A percentile compares a stretch with the other conserved stretches of the same genome.
Conservation (phyloP, 2,888 invertebrate species). For the Brachyptera risi region DNA sequence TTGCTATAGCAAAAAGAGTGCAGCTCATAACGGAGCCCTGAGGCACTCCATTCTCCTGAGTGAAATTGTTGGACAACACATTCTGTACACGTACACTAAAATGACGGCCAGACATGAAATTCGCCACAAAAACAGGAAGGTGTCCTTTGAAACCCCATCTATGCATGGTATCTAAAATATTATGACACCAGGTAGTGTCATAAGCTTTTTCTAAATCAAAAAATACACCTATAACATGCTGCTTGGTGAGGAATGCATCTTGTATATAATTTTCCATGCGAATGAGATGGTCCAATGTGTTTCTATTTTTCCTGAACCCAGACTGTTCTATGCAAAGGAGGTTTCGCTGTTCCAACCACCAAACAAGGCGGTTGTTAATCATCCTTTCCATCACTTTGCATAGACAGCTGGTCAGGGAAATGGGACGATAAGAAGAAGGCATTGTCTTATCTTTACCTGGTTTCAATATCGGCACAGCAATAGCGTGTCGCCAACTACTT, state of each 20-base stretch:
- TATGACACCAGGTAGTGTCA: constrained; percentile 31
- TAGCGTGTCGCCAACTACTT: constrained; percentile 12
- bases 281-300: too few species aligned
- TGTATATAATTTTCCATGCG: constrained; percentile 33
- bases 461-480: constrained; percentile 6
- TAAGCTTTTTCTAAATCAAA: too few species aligned
- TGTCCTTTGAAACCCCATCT: constrained; percentile 30
- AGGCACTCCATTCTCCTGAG: too few species aligned
- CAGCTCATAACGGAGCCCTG: constrained; percentile 23
- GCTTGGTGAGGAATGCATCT: constrained; percentile 31
- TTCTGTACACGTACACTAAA: constrained; percentile 14
- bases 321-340: constrained; percentile 28
- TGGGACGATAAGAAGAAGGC: constrained; percentile 33
- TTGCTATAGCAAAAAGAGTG: constrained; percentile 22
- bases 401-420: constrained; percentile 36
- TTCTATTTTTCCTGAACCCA: too few species aligned
- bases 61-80: too few species aligned
- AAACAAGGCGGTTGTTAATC: constrained; percentile 34
- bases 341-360: constrained; percentile 31
- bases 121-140: constrained; percentile 28
- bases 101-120: constrained; percentile 16
- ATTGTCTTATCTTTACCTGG: not conserved
- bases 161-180: constrained; percentile 26
- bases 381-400: constrained; percentile 36
- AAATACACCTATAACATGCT: too few species aligned